A percentile compares a stretch with the other conserved stretches of the same genome.
Evolutionary conservation across 2,888 invertebrate species (phyloP).

Genomic region (Agrochola lota): DNA sequence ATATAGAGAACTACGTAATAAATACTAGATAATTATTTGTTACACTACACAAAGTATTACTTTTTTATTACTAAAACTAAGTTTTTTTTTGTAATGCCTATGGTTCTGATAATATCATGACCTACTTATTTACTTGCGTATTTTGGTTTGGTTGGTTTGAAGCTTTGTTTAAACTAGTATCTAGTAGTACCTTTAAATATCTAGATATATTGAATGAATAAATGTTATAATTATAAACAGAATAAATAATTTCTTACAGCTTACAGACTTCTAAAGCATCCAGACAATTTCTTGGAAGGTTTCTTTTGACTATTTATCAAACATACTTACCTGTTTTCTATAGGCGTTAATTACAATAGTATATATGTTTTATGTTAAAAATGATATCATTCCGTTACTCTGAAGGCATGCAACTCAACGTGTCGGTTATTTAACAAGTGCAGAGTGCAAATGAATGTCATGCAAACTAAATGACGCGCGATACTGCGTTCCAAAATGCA

Average conservation of each 20-base stretch:
- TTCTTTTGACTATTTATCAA: slow-evolving; percentile 6
- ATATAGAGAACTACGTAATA: neutral
- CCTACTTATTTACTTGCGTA: neutral
- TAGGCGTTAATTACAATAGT: slow-evolving; percentile 25
- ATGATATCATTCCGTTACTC: slow-evolving; percentile 11
- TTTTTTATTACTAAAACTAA: neutral
- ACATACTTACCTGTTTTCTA: slow-evolving; percentile 26
- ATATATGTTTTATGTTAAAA: slow-evolving; percentile 17
- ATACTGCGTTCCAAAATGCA: neutral
- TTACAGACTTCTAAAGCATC: neutral
- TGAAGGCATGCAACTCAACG: slow-evolving; percentile 35
- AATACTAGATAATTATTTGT: neutral
- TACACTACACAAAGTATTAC: slow-evolving; percentile 5
- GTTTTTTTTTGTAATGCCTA: neutral
- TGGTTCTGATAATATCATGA: neutral
- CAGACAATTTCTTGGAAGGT: neutral
- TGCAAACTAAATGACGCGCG: slow-evolving; percentile 22
- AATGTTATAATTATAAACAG: neutral
- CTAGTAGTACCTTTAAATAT: neutral
- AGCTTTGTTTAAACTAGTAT: neutral
- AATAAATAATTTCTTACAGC: neutral
- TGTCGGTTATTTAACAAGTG: slow-evolving; percentile 22
- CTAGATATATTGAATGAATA: neutral
- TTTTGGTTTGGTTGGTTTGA: neutral
- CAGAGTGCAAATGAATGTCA: slow-evolving; percentile 28